Evolutionary conservation across 2,888 invertebrate species (phyloP), one percentile per base, ranked within the genome.

Genomic region (Panzeria rudis): DNA sequence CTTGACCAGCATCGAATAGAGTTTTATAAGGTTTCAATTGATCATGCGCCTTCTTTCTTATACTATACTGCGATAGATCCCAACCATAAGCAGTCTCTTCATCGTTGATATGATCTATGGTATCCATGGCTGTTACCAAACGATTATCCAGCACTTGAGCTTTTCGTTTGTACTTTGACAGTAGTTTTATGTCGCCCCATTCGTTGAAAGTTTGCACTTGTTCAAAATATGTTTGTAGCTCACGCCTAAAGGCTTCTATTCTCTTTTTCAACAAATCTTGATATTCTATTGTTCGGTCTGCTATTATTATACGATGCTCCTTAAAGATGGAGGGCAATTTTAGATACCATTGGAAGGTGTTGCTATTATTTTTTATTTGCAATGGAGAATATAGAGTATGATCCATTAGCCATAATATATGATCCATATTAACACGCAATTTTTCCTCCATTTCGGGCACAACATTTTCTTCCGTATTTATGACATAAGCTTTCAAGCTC

Each of bases 11-110:
- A 90, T 98, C 98, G 90, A 97, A 99, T 0, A 99, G 93, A 89
- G 95, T 96, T 91, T 97, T 97, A 90, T 95, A 99, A 0, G 98
- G 98, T 32, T 95, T 94, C 54, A 99, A 93, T 90, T 94, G 96
- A 88, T 98, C 98, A 86, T 96, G 95, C 0, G 95, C 93, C 89
- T 94, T 93, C 92, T 97, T 97, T 84, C 98, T 94, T 86, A 96
- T 94, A 0, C 98, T 97, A 93, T 98, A 99, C 88, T 96, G 96
- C 0, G 98, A 97, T 9, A 95, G 91, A 89, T 98, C 97, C 95
- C 97, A 98, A 13, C 96, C 97, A 90, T 96, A 98, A 20, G 98
- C 94, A 38, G 94, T 93, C 91, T 99, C 99, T 91, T 99, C 98
- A 90, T 96, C 96, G 91, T 99, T 99, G 89, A 99, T 98, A 83